Evolutionary conservation across 2,888 invertebrate species (phyloP), one percentile per base, ranked within the genome.

Genomic region (Xestoiulus laeticollis): DNA sequence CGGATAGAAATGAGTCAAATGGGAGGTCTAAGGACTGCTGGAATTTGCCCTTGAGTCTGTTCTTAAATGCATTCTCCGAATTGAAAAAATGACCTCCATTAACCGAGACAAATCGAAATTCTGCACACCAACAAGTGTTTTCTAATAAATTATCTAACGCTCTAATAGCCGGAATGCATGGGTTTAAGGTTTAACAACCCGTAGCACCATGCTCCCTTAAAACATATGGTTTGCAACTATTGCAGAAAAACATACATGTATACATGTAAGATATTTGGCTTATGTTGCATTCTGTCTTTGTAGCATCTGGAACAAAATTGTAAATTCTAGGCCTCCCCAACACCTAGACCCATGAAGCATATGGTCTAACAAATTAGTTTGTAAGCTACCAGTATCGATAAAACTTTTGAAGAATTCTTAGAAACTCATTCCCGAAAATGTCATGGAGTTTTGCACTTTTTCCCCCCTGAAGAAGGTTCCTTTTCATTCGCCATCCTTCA

Each of bases 71-170:
- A 1, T 19, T 53, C 53, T 19, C 68, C 8, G 0, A 22, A 12
- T 1, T 16, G 12, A 68, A 68, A 59, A 68, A 68, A 22, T 68
- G 68, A 68, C 68, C 22, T 68, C 68, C 68, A 68, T 68, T 68
- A 68, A 68, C 68, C 22, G 68, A 68, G 68, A 68, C 68, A 68
- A 68, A 68, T 68, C 68, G 68, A 68, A 68, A 59, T 68, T 22
- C 68, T 5, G 4, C 68, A 2, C 38, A 22, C 68, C 68, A 68
- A 68, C 68, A 68, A 68, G 68, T 68, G 68, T 68, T 22, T 68
- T 68, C 68, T 5, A 10, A n/a, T 22, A 8, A 68, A 22, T 22
- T 22, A 22, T 22, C 68, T 68, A 68, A 48, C 6, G 68, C 68
- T 4, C 68, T 68, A 68, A 68, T 68, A 1, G 68, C 4, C 68